A percentile compares a stretch with the other conserved stretches of the same genome.
These are phyloP conservation scores for Platyscapa corneri DNA, from an alignment of 1,140 invertebrate species.

Conservation along the genomic window DNA sequence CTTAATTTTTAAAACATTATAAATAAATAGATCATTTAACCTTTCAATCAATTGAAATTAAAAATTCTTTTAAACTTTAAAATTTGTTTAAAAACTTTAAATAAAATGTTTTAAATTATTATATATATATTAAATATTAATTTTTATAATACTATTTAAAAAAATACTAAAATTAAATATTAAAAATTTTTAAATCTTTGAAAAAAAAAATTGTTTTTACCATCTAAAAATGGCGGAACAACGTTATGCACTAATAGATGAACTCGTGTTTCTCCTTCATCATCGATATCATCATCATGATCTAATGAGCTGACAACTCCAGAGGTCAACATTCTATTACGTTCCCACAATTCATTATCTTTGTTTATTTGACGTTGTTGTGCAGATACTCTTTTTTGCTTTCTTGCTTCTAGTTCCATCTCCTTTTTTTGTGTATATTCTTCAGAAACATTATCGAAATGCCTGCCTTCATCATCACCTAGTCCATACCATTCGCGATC, in stretches of 20 bases:
- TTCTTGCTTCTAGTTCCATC: constrained; percentile 90
- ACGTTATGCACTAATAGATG: constrained; percentile 99
- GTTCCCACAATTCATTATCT: constrained; percentile 99
- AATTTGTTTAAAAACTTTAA: no score
- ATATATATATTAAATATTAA: no score
- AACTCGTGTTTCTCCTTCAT: constrained; percentile 93
- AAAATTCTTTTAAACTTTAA: no score
- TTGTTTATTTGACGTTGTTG: constrained; percentile 96
- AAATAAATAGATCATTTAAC: no score
- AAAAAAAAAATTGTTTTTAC: constrained; percentile 65
- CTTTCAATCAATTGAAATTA: no score
- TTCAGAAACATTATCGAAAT: constrained; percentile 91
- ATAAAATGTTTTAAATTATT: no score
- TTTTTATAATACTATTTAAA: no score
- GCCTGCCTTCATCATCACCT: constrained; percentile 93
- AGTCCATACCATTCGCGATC: constrained; percentile 98
- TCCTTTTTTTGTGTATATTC: constrained; percentile 95
- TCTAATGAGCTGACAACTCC: constrained; percentile 94
- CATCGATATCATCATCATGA: constrained; percentile 94
- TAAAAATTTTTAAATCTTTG: not conserved
- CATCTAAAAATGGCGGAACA: constrained; percentile 98
- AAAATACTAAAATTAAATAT: no score
- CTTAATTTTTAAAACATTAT: no score
- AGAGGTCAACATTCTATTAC: constrained; percentile 97
- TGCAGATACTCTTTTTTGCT: constrained; percentile 93